Evolutionary conservation across 2,113 vertebrate species (phyloP), one percentile per base, ranked within the genome.

Genomic region (Bufo bufo): DNA sequence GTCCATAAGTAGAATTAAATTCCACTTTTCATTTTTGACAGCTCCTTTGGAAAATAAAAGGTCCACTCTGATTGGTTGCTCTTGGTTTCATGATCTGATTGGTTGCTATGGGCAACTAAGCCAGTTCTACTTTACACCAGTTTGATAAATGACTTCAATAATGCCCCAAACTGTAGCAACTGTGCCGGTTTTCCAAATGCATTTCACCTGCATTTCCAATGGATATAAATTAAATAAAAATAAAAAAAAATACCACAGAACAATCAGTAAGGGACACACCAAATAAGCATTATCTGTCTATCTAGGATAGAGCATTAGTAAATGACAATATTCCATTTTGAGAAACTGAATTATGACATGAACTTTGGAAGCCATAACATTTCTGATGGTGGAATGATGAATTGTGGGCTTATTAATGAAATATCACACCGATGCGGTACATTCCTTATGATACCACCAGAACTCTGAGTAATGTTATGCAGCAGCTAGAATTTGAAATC

Each of bases 401-500:
- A 84, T 84, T 69, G 69, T 45, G 49, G 49, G 19, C 11, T 33
- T 52, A 66, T 71, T 14, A n/a, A 71, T 69, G 65, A 72, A 84
- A 84, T 84, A 84, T 84, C 49, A 84, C 65, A 71, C 49, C 52
- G 65, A 65, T 49, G 65, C 72, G 82, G 7, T 52, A 54, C 82
- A 84, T 84, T 84, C 49, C n/a, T 43, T 2, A 14, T 17, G 3
- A 83, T 47, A 82, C 12, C 59, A 63, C 59, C 13, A 79, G 14
- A 13, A 80, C 78, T 14, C 3, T 43, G 12, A 16, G 54, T 16
- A 23, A 59, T n/a, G 54, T 59, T 80, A 59, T 56, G 6, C 33
- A 16, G 0, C 0, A 19, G 3, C 49, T 6, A 79, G 4, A 13
- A 79, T 33, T 6, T 56, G 19, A 47, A 72, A 43, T 1, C 33